Evolutionary conservation across 2,888 invertebrate species (phyloP).

Genomic region (Caenorhabditis sp.): DNA sequence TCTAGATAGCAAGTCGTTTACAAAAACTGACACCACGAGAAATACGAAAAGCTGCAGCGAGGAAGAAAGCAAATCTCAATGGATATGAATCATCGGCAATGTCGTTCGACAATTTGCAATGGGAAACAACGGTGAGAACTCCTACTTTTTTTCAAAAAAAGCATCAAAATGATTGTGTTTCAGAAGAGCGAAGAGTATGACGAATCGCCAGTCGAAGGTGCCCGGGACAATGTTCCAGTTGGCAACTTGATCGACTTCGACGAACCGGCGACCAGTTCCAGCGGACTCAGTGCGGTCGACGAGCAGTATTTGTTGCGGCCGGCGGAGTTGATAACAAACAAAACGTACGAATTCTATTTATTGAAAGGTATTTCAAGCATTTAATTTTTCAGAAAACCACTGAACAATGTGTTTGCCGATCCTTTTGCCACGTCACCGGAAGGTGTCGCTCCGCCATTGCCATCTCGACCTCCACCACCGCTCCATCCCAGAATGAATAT

Average conservation of each 20-base stretch:
- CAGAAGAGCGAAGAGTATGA: conserved; percentile 50
- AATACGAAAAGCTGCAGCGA: conserved; percentile 53
- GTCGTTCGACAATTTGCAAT: conserved; percentile 72
- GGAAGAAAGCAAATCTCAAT: conserved; percentile 41
- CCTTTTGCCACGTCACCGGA: conserved; percentile 52
- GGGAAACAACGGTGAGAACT: conserved; percentile 55
- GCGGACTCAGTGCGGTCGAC: conserved; percentile 24
- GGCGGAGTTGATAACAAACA: conserved; percentile 11
- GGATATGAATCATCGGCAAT: conserved; percentile 56
- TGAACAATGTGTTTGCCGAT: conserved; percentile 40
- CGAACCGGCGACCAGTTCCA: conserved; percentile 30
- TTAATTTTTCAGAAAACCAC: conserved; percentile 8
- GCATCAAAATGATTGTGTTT: too few species aligned
- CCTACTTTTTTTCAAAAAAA: too few species aligned
- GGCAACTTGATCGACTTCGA: conserved; percentile 64
- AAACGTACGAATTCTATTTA: too few species aligned
- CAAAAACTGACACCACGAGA: conserved; percentile 53
- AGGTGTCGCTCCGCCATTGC: conserved; percentile 43
- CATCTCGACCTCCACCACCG: conserved; percentile 45
- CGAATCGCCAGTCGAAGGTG: conserved; percentile 18
- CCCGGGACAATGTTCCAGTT: conserved; percentile 32
- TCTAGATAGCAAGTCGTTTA: conserved; percentile 49
- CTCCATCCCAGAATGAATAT: conserved; percentile 23
- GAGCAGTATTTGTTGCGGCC: conserved; percentile 45
- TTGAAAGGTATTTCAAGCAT: too few species aligned